A percentile compares a stretch with the other conserved stretches of the same genome.
phyloP scores from a whole-genome alignment of 2,888 invertebrate species.

The Dasypolia templi region DNA sequence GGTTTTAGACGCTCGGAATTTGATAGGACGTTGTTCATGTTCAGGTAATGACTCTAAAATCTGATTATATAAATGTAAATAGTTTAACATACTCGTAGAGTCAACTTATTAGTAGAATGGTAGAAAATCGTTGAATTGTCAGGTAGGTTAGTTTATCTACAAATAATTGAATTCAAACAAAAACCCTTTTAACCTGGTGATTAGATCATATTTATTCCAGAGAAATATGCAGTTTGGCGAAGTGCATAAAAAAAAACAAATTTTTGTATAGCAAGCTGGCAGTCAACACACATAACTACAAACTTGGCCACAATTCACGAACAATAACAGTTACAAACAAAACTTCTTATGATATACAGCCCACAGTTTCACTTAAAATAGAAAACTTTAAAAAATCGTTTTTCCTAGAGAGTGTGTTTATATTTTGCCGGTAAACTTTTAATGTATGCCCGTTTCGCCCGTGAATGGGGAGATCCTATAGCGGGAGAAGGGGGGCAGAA shows the following conservation, averaged over 20 bases:
- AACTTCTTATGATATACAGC: slow-evolving; percentile 62
- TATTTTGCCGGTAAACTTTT: slow-evolving; percentile 87
- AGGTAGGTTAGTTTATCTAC: too few species aligned
- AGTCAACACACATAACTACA: slow-evolving; percentile 52
- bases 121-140: not conserved
- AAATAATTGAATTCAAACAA: not conserved
- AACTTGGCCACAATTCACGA: slow-evolving; percentile 55
- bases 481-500: slow-evolving; percentile 70
- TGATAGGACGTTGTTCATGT: slow-evolving; percentile 38
- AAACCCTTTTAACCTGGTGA: not conserved
- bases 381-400: slow-evolving; percentile 64
- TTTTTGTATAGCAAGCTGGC: slow-evolving; percentile 6
- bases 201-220: too few species aligned
- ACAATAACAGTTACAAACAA: slow-evolving; percentile 61
- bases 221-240: not conserved
- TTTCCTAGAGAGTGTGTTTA: slow-evolving; percentile 77
- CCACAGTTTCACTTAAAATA: slow-evolving; percentile 64
- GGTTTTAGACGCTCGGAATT: slow-evolving; percentile 58
- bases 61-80: slow-evolving; percentile 26
- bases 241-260: not conserved
- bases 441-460: slow-evolving; percentile 86
- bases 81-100: not conserved
- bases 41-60: slow-evolving; percentile 40
- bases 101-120: not conserved
- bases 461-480: slow-evolving; percentile 72